These are phyloP conservation scores for Megalopta genalis DNA, from an alignment of 1,140 invertebrate species.

Conservation along the genomic window DNA sequence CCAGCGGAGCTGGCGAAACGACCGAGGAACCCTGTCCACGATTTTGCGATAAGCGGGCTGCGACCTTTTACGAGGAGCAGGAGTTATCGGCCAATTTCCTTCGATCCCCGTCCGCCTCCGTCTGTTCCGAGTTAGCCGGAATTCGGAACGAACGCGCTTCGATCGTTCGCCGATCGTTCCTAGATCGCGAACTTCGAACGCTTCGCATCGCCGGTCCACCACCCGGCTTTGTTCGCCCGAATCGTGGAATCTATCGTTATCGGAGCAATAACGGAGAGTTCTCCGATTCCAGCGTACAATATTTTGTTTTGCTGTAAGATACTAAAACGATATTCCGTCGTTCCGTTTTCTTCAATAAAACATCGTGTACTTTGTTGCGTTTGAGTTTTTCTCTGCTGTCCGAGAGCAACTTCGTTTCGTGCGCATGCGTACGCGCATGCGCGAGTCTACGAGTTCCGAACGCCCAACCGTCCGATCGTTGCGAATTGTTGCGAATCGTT, in stretches of 20 bases:
- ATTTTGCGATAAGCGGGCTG: constrained; percentile 66
- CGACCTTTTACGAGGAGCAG: constrained; percentile 75
- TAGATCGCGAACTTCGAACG: too few species aligned
- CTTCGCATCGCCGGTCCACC: too few species aligned
- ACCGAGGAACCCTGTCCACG: constrained; percentile 58
- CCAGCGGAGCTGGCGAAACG: constrained; percentile 65
- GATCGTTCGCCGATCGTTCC: neutral
- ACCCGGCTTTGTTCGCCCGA: too few species aligned
- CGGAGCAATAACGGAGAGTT: too few species aligned
- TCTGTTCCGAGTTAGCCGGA: constrained; percentile 63
- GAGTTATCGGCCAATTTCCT: constrained; percentile 76
- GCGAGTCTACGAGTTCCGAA: neutral
- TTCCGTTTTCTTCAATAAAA: neutral
- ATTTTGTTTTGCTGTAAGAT: too few species aligned
- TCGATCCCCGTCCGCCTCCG: constrained; percentile 71
- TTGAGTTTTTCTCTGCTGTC: neutral
- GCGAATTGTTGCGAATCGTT: too few species aligned
- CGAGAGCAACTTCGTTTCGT: neutral
- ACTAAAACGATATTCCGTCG: neutral
- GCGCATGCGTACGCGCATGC: neutral
- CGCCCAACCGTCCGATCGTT: too few species aligned
- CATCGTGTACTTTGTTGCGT: neutral
- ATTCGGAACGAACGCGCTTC: neutral
- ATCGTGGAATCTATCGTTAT: too few species aligned
- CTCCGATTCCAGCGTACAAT: too few species aligned